These are phyloP conservation scores for Microtus richardsoni DNA, from an alignment of 2,113 vertebrate genomes.

Conservation along the genomic window DNA sequence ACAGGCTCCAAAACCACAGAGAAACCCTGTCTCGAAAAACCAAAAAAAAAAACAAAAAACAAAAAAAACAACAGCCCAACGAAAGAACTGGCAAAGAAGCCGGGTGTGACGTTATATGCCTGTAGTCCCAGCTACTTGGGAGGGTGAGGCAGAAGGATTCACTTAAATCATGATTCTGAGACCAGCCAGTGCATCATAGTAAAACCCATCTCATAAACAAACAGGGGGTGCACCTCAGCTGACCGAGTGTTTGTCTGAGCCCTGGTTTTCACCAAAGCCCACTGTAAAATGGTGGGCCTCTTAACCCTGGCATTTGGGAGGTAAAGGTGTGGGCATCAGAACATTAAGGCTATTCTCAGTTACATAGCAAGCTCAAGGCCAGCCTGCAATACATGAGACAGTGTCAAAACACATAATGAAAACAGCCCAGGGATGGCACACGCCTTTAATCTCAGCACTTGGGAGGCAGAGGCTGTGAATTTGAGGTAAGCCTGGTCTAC, in stretches of 20 bases:
- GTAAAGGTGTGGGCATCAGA: background rate
- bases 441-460: background rate
- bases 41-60: no score
- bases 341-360: background rate
- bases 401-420: background rate
- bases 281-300: no score
- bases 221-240: background rate
- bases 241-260: background rate
- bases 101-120: rapidly evolving
- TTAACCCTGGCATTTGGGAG: background rate
- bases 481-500: background rate
- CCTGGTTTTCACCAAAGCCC: background rate
- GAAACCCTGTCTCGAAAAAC: no score
- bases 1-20: no score
- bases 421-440: background rate
- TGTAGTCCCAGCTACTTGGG: background rate
- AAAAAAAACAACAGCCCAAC: background rate
- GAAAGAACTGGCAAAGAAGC: background rate
- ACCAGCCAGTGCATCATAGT: background rate
- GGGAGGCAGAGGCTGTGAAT: background rate
- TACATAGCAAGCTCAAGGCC: background rate
- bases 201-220: background rate
- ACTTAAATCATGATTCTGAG: background rate
- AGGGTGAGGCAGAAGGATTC: background rate
- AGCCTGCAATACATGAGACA: background rate